phyloP scores from a whole-genome alignment of 2,888 invertebrate genomes.

The Drosophila acutilabella region DNA sequence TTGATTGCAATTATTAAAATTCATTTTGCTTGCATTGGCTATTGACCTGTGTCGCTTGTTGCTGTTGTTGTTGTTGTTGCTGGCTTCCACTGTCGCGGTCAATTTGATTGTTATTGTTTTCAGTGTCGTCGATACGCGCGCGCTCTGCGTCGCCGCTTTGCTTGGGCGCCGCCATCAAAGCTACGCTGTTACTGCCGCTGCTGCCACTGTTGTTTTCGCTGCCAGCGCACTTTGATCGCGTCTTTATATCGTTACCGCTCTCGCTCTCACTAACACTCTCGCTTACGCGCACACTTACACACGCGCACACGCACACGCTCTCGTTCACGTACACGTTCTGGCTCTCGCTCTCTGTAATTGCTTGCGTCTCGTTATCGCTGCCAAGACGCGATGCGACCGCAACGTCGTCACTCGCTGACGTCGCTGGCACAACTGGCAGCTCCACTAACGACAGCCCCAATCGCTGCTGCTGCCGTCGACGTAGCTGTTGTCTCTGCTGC shows the following conservation, averaged over 20 bases:
- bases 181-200: slow-evolving; percentile 13
- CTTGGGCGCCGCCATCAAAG: slow-evolving; percentile 57
- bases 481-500: slow-evolving; percentile 5
- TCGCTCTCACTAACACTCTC: slow-evolving; percentile 1
- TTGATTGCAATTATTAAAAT: slow-evolving; percentile 32
- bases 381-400: slow-evolving; percentile 45
- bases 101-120: slow-evolving; percentile 33
- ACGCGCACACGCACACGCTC: slow-evolving; percentile 15
- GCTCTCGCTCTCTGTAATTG: slow-evolving; percentile 13
- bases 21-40: slow-evolving; percentile 33
- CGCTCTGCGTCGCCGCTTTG: slow-evolving; percentile 49
- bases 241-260: slow-evolving; percentile 21
- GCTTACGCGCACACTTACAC: not conserved
- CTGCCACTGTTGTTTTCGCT: slow-evolving; percentile 18
- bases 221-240: slow-evolving; percentile 37
- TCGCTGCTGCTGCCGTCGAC: slow-evolving; percentile 11
- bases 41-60: slow-evolving; percentile 48
- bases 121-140: slow-evolving; percentile 49
- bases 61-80: slow-evolving; percentile 45
- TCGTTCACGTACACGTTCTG: slow-evolving; percentile 2
- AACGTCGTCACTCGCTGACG: slow-evolving; percentile 68
- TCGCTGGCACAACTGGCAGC: slow-evolving; percentile 62
- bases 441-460: slow-evolving; percentile 46
- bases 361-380: slow-evolving; percentile 30
- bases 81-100: slow-evolving; percentile 44